Conservation (phyloP, 1,140 invertebrate genomes). For the Drosophila eugracilis region DNA sequence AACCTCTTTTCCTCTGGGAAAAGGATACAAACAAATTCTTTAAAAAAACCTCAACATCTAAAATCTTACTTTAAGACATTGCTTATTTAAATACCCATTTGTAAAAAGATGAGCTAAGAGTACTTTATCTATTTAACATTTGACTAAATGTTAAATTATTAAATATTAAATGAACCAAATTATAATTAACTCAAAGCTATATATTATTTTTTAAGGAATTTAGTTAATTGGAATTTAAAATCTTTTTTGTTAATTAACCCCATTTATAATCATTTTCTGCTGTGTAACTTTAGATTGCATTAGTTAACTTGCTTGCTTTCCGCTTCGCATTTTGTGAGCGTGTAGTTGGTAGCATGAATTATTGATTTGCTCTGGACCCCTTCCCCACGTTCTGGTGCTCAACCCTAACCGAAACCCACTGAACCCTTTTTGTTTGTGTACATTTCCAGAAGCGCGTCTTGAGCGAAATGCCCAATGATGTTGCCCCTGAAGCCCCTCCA, state of each 20-base stretch:
- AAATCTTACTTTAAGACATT: too few relatives aligned
- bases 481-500: constrained; percentile 18
- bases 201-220: neutral
- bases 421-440: constrained; percentile 35
- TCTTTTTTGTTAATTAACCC: constrained; percentile 7
- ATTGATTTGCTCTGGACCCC: constrained; percentile 60
- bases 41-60: too few relatives aligned
- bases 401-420: constrained; percentile 31
- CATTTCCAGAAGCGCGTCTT: constrained; percentile 58
- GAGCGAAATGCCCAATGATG: constrained; percentile 68
- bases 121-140: too few relatives aligned
- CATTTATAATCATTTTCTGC: constrained; percentile 11
- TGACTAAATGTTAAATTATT: too few relatives aligned
- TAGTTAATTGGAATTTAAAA: neutral
- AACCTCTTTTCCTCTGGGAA: too few relatives aligned
- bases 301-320: constrained; percentile 32
- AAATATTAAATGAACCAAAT: too few relatives aligned
- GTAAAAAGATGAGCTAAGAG: too few relatives aligned
- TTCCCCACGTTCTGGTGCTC: neutral
- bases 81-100: too few relatives aligned
- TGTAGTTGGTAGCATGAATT: constrained; percentile 75
- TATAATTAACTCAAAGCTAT: too few relatives aligned
- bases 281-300: too few relatives aligned
- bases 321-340: constrained; percentile 58
- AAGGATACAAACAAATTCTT: too few relatives aligned